These are phyloP conservation scores for Gastracanthus pulcherrimus DNA, from an alignment of 2,888 invertebrate species.

Conservation along the genomic window DNA sequence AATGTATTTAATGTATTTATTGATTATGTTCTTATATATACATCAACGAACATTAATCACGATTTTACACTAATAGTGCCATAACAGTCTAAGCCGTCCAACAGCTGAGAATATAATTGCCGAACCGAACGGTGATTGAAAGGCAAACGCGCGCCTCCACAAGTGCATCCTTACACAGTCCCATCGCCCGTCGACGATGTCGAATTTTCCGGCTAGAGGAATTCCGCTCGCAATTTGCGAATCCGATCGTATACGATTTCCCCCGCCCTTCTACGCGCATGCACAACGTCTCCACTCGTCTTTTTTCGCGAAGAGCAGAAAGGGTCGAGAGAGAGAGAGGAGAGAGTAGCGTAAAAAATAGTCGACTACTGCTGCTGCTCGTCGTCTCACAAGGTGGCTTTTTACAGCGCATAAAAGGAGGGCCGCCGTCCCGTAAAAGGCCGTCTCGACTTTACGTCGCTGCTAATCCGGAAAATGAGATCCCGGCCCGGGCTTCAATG, in stretches of 20 bases:
- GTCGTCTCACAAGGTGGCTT: slow-evolving; percentile 43
- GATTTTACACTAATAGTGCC: no score
- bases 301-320: neutral
- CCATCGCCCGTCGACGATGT: no score
- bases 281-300: neutral
- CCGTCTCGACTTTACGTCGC: slow-evolving; percentile 61
- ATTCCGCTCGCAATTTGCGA: slow-evolving; percentile 4
- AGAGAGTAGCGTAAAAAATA: slow-evolving; percentile 35
- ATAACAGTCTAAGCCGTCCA: no score
- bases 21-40: no score
- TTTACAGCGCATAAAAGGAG: slow-evolving; percentile 55
- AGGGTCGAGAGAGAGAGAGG: neutral
- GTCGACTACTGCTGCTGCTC: neutral
- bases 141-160: no score
- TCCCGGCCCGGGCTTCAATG: slow-evolving; percentile 56
- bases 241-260: neutral
- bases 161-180: no score
- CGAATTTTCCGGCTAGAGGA: slow-evolving; percentile 1
- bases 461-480: slow-evolving; percentile 69
- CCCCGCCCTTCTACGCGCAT: neutral
- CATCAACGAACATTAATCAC: no score
- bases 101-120: no score
- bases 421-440: slow-evolving; percentile 52
- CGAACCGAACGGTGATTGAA: no score
- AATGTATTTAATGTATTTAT: neutral